These are phyloP conservation scores for Proteles cristata DNA, from an alignment of 2,113 vertebrate species.

Conservation along the genomic window DNA sequence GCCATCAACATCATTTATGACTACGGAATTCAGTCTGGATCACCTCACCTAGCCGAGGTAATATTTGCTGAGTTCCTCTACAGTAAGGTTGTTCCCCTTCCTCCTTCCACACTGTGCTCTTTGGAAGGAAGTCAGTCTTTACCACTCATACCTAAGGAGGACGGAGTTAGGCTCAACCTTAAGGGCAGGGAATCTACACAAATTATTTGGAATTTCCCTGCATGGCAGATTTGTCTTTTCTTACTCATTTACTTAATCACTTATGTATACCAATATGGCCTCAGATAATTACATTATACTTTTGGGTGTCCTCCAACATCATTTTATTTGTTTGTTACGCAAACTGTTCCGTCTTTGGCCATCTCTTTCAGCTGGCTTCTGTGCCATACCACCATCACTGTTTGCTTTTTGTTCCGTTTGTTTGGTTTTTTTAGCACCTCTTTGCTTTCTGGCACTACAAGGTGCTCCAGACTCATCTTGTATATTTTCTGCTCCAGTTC, in stretches of 20 bases:
- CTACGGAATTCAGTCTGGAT: not conserved
- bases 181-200: not conserved
- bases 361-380: not conserved
- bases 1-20: not conserved
- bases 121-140: not conserved
- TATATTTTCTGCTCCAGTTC: not conserved
- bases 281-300: not conserved
- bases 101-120: not conserved
- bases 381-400: not conserved
- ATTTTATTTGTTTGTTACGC: not conserved
- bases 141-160: not conserved
- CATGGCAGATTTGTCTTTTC: not conserved
- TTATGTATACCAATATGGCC: not conserved
- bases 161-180: not conserved
- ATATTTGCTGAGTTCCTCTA: not conserved
- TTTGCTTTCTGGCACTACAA: not conserved
- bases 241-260: not conserved
- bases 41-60: not conserved
- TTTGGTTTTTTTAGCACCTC: conserved; percentile 5
- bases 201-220: not conserved
- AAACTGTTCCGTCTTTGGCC: not conserved
- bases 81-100: not conserved
- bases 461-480: not conserved
- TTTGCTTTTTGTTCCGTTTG: not conserved
- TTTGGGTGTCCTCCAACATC: not conserved